Conservation (phyloP, 2,888 invertebrate species). For the Pristionchus arcanus region DNA sequence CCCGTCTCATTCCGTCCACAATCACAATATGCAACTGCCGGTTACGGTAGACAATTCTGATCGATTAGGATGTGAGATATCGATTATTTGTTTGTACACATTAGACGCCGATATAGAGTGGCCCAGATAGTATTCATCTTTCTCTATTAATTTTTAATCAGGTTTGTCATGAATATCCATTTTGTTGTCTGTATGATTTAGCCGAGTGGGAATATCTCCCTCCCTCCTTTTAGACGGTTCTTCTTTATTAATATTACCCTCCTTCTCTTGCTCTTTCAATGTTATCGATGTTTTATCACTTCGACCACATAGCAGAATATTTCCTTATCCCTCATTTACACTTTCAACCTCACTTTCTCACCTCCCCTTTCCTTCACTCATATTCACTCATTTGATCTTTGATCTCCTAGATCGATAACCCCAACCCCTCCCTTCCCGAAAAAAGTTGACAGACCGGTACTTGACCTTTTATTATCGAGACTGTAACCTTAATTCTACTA, state of each 20-base stretch:
- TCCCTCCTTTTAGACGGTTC: neutral
- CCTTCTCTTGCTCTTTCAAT: conserved; percentile 1
- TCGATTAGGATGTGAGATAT: conserved; percentile 4
- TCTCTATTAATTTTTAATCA: neutral
- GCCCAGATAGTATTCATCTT: conserved; percentile 5
- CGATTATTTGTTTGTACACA: neutral
- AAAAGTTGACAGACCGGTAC: conserved; percentile 26
- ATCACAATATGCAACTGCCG: conserved; percentile 13
- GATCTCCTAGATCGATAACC: conserved; percentile 18
- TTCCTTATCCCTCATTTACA: conserved; percentile 1
- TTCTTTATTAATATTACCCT: neutral
- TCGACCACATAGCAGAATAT: conserved; percentile 22
- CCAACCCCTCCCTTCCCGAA: neutral
- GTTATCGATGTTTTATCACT: conserved; percentile 42
- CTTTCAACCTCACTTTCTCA: conserved; percentile 39
- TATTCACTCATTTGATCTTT: conserved; percentile 31
- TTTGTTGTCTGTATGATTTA: neutral
- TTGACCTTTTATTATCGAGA: neutral
- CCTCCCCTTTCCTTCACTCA: neutral
- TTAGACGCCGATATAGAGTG: neutral
- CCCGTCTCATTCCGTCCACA: conserved; percentile 35
- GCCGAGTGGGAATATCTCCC: neutral
- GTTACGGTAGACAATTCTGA: conserved; percentile 51
- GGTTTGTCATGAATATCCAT: neutral
- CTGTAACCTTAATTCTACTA: neutral